Evolutionary conservation across 92 coral and sea anemone species (phyloP).

Genomic region (Siderastrea radians): DNA sequence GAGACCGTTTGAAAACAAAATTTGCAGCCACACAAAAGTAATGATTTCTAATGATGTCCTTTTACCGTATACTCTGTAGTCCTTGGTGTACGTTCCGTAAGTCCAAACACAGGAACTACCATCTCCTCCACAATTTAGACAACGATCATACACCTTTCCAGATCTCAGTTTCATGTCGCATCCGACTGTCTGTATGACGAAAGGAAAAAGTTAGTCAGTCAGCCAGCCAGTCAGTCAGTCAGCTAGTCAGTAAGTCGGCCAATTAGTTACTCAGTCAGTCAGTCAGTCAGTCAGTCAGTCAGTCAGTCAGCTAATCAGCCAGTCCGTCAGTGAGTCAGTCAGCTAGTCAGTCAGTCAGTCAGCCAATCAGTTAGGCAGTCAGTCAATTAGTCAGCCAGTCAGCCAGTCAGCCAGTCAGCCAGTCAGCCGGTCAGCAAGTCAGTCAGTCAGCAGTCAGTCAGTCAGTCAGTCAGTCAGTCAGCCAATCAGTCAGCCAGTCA

Average conservation of each 20-base stretch:
- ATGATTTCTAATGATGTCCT: too few relatives aligned
- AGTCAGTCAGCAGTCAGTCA: too few relatives aligned
- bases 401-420: too few relatives aligned
- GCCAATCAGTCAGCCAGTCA: too few relatives aligned
- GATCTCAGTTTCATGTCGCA: conserved; percentile 75
- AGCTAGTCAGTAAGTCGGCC: not conserved
- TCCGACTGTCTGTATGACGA: conserved; percentile 69
- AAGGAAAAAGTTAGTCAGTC: not conserved
- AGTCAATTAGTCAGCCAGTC: too few relatives aligned
- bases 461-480: too few relatives aligned
- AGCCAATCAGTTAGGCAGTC: too few relatives aligned
- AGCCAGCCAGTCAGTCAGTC: conserved; percentile 10
- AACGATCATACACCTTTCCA: conserved; percentile 76
- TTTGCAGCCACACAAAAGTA: too few relatives aligned
- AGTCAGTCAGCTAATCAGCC: conserved; percentile 4
- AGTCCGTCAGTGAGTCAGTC: not conserved
- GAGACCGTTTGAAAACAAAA: too few relatives aligned
- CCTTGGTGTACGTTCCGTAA: conserved; percentile 50
- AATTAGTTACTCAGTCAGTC: not conserved
- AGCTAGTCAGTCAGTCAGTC: too few relatives aligned
- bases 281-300: conserved; percentile 11
- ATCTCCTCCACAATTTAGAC: conserved; percentile 83
- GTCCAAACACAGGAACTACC: conserved; percentile 77
- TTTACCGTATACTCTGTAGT: conserved; percentile 69
- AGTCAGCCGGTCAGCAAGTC: too few relatives aligned